A percentile compares a stretch with the other conserved stretches of the same genome.
Evolutionary conservation across 2,797 vertebrate species (phyloP).

Genomic region (Simalia tracyae): DNA sequence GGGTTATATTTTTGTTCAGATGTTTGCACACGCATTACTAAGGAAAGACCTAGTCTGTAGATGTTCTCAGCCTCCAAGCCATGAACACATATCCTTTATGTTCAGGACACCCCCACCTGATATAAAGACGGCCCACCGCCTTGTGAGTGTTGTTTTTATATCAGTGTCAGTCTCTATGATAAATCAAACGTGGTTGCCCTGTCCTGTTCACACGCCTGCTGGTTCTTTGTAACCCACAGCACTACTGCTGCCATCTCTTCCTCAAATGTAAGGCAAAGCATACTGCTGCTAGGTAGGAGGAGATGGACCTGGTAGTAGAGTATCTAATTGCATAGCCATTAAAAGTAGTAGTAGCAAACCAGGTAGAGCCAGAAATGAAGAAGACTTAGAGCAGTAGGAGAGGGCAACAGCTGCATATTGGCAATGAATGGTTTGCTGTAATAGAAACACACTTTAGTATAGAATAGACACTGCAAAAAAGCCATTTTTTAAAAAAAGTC

Average conservation of each 20-base stretch:
- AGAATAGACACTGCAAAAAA: background rate
- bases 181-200: background rate
- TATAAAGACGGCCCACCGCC: constrained; percentile 15
- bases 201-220: background rate
- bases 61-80: constrained; percentile 2
- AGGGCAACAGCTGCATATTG: background rate
- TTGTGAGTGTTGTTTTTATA: background rate
- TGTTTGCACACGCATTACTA: constrained; percentile 27
- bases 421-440: background rate
- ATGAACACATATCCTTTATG: background rate
- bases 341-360: background rate
- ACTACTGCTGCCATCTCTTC: background rate
- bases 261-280: background rate
- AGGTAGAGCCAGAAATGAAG: background rate
- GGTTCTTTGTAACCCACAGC: background rate
- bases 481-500: background rate
- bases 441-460: background rate
- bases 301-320: background rate
- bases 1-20: constrained; percentile 4
- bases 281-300: background rate
- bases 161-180: background rate
- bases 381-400: background rate
- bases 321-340: background rate
- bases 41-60: constrained; percentile 3
- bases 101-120: background rate